These are phyloP conservation scores for Piaya cayana DNA, from an alignment of 2,113 vertebrate species.

Conservation along the genomic window DNA sequence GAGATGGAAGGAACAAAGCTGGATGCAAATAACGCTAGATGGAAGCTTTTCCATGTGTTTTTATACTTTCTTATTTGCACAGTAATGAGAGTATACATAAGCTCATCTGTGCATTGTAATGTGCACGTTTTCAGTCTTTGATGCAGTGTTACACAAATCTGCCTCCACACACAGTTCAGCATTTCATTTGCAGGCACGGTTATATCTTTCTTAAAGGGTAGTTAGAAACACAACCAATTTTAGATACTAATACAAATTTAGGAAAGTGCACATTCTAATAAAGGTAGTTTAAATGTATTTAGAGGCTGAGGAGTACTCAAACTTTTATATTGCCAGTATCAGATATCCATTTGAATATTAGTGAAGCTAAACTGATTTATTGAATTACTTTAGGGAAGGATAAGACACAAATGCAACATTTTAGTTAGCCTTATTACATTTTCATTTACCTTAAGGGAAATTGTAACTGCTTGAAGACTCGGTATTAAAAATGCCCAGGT, in stretches of 20 bases:
- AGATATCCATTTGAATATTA: conserved; percentile 62
- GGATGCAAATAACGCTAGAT: neutral
- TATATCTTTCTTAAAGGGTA: conserved; percentile 47
- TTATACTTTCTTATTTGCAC: neutral
- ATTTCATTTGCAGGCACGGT: conserved; percentile 23
- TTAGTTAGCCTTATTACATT: conserved; percentile 57
- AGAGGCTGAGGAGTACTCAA: conserved; percentile 36
- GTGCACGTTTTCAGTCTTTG: neutral
- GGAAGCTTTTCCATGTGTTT: neutral
- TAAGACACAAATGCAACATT: conserved; percentile 54
- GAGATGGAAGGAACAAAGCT: neutral
- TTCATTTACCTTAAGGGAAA: conserved; percentile 64
- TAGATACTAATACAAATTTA: conserved; percentile 52
- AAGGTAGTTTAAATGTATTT: conserved; percentile 53
- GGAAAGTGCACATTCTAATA: conserved; percentile 33
- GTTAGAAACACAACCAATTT: conserved; percentile 45
- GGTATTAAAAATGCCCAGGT: conserved; percentile 33
- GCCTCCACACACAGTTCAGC: neutral
- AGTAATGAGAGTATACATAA: neutral
- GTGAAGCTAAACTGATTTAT: conserved; percentile 70
- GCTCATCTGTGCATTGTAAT: neutral
- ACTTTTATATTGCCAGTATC: conserved; percentile 47
- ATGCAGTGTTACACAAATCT: neutral
- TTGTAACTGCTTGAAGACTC: conserved; percentile 7
- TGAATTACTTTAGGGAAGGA: conserved; percentile 60